phyloP scores from a whole-genome alignment of 1,140 invertebrate species.

The Drosophila subpulchrella region DNA sequence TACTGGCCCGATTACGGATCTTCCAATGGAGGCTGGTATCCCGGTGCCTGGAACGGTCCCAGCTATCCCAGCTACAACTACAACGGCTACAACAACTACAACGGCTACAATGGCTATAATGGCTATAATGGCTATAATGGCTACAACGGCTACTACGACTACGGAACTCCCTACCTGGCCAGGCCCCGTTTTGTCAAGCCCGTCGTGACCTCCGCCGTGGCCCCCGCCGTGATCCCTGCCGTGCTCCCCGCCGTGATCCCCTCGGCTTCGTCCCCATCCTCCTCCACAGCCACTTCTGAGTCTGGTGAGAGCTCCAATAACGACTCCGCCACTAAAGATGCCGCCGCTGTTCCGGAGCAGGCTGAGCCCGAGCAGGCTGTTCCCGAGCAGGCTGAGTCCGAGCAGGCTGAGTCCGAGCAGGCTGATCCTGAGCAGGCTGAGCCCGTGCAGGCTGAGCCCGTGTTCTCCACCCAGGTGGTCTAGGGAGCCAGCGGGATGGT shows the following conservation, averaged over 20 bases:
- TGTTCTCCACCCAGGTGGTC: conserved; percentile 18
- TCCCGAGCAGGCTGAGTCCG: too few relatives aligned
- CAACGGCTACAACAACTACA: conserved; percentile 35
- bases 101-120: too few relatives aligned
- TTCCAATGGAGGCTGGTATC: conserved; percentile 19
- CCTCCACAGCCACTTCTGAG: background rate
- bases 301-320: background rate
- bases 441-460: background rate
- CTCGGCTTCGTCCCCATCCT: background rate
- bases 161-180: background rate
- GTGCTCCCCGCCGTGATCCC: background rate
- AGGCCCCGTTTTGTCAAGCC: conserved; percentile 19
- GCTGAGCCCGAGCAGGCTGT: background rate
- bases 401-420: background rate
- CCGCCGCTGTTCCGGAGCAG: conserved; percentile 3
- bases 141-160: conserved; percentile 26
- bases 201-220: background rate
- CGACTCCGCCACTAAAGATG: background rate
- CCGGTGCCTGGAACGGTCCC: conserved; percentile 28
- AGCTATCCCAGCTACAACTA: conserved; percentile 24
- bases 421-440: too few relatives aligned
- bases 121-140: too few relatives aligned
- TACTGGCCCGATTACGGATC: conserved; percentile 27
- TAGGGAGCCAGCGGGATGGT: background rate
- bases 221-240: background rate